Conservation (phyloP, 2,113 vertebrate genomes). For the Desmodus rotundus region DNA sequence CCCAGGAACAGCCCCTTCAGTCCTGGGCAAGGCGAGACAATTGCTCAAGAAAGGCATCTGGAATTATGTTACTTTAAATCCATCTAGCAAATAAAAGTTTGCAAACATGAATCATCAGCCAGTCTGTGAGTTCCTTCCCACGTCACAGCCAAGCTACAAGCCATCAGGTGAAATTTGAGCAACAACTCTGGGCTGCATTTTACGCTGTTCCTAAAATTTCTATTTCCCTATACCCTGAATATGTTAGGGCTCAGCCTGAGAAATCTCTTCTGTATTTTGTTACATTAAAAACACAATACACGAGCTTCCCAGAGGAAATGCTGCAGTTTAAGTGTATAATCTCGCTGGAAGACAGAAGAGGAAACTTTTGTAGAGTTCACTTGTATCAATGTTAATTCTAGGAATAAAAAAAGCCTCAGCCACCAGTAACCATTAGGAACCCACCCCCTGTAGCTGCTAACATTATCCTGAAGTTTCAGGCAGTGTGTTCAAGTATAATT, state of each 20-base stretch:
- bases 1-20: not conserved
- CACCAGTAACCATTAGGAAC: not conserved
- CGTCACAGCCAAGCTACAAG: not conserved
- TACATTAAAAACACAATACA: not conserved
- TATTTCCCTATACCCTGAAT: not conserved
- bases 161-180: not conserved
- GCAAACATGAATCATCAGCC: not conserved
- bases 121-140: not conserved
- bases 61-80: not conserved
- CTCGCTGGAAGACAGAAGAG: not conserved
- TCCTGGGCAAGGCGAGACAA: not conserved
- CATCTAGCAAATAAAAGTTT: not conserved
- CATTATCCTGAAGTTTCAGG: not conserved
- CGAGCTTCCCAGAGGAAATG: not conserved
- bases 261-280: not conserved
- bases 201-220: not conserved
- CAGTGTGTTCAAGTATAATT: not conserved
- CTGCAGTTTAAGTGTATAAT: not conserved
- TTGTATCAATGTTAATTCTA: not conserved
- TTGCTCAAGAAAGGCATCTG: not conserved
- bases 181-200: not conserved
- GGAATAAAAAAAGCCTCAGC: not conserved
- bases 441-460: not conserved
- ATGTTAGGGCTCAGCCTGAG: not conserved
- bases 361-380: not conserved